Percentiles rank a stretch among this genome's conserved stretches.
Conservation (phyloP, 1,140 invertebrate genomes). For the Piezodorus guildinii region DNA sequence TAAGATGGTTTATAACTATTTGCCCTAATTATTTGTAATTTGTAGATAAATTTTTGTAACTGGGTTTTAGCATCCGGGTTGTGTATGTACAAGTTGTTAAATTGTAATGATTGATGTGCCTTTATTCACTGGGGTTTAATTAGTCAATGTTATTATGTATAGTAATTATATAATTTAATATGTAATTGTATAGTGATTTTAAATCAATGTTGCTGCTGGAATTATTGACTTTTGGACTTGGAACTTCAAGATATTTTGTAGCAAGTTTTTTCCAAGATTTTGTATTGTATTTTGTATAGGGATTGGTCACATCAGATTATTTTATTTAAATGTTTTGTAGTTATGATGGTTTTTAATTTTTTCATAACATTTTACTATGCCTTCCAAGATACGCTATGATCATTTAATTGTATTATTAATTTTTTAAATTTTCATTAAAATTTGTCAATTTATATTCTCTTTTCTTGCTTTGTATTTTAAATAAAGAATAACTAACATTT, state of each 20-base stretch:
- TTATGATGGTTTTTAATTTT: not conserved
- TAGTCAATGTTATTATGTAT: conserved; percentile 1
- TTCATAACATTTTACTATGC: not conserved
- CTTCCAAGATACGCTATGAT: conserved; percentile 1
- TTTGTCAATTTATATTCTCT: conserved; percentile 3
- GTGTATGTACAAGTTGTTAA: not conserved
- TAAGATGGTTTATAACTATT: not conserved
- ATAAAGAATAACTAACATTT: not conserved
- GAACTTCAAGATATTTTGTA: not conserved
- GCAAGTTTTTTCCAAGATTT: not conserved
- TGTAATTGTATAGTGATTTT: not conserved
- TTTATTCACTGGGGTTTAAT: conserved; percentile 1
- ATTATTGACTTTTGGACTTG: not conserved
- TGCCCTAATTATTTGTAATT: conserved; percentile 11
- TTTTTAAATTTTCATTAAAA: not conserved
- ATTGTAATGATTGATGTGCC: not conserved
- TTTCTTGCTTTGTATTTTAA: not conserved
- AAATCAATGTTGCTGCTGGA: not conserved
- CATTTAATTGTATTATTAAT: not conserved
- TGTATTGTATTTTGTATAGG: conserved; percentile 14
- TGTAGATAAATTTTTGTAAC: not conserved
- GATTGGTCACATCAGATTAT: conserved; percentile 14
- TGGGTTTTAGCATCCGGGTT: conserved; percentile 1
- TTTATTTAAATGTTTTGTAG: not conserved
- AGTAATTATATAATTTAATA: not conserved